phyloP scores from a whole-genome alignment of 2,797 vertebrate species.

The Botia almorhae region DNA sequence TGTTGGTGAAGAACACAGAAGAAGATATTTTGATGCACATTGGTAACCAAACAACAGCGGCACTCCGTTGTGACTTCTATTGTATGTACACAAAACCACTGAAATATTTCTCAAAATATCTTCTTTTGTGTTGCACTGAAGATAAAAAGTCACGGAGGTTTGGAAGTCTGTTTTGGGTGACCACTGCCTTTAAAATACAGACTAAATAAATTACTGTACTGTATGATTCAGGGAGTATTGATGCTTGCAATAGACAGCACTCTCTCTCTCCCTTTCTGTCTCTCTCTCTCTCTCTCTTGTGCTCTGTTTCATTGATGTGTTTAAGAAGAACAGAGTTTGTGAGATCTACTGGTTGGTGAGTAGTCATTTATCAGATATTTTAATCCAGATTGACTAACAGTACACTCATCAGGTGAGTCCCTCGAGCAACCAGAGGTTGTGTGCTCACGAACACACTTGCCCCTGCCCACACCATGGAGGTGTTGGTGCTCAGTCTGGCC shows the following conservation, averaged over 20 bases:
- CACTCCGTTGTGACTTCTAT: no score
- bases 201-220: not conserved
- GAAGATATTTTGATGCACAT: no score
- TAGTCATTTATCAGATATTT: slow-evolving; percentile 19
- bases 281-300: no score
- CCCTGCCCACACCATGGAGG: not conserved
- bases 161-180: no score
- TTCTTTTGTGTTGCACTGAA: no score
- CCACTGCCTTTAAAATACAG: no score
- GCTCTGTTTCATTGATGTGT: slow-evolving; percentile 5
- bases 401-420: slow-evolving; percentile 2
- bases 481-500: not conserved
- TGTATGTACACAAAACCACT: no score
- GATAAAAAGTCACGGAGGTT: no score
- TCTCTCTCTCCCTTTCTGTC: not conserved
- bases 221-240: not conserved
- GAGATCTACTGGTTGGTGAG: not conserved
- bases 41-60: no score
- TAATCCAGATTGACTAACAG: slow-evolving; percentile 1
- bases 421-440: slow-evolving; percentile 12
- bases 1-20: no score
- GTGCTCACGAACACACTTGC: slow-evolving; percentile 4
- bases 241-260: not conserved
- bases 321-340: not conserved
- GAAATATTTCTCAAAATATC: no score